Evolutionary conservation across 2,888 invertebrate species (phyloP).

Genomic region (Allophyes oxyacanthae): DNA sequence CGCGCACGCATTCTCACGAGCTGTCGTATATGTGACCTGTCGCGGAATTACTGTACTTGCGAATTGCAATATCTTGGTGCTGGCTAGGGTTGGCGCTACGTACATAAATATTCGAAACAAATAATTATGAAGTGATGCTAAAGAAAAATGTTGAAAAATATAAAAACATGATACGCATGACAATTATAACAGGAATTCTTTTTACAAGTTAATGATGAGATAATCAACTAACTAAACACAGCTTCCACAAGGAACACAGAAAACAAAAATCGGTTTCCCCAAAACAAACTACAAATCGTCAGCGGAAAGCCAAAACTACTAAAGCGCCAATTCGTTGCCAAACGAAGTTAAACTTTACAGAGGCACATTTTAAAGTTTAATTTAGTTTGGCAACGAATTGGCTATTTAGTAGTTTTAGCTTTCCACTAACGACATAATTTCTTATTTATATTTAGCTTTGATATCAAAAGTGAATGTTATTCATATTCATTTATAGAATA

Average conservation of each 20-base stretch:
- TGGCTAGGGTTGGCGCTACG: constrained; percentile 37
- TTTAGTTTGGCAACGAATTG: too few species aligned
- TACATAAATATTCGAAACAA: background rate
- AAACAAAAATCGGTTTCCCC: constrained; percentile 10
- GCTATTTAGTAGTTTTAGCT: too few species aligned
- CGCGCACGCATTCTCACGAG: constrained; percentile 55
- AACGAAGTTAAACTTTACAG: too few species aligned
- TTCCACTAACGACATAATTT: constrained; percentile 38
- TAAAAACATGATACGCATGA: too few species aligned
- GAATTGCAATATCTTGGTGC: constrained; percentile 42
- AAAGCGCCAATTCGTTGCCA: too few species aligned
- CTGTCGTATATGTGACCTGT: constrained; percentile 57
- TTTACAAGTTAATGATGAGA: background rate
- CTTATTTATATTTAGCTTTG: constrained; percentile 51
- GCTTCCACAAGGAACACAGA: background rate
- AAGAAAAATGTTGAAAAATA: too few species aligned
- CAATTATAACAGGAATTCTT: too few species aligned
- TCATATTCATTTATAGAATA: constrained; percentile 29
- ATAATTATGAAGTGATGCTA: too few species aligned
- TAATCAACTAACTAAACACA: too few species aligned
- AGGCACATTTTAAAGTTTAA: too few species aligned
- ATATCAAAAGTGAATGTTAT: constrained; percentile 40
- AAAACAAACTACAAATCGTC: constrained; percentile 49
- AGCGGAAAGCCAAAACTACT: too few species aligned
- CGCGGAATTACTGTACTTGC: constrained; percentile 50